Evolutionary conservation across 2,113 vertebrate genomes (phyloP).

Genomic region (Anolis sagrei): DNA sequence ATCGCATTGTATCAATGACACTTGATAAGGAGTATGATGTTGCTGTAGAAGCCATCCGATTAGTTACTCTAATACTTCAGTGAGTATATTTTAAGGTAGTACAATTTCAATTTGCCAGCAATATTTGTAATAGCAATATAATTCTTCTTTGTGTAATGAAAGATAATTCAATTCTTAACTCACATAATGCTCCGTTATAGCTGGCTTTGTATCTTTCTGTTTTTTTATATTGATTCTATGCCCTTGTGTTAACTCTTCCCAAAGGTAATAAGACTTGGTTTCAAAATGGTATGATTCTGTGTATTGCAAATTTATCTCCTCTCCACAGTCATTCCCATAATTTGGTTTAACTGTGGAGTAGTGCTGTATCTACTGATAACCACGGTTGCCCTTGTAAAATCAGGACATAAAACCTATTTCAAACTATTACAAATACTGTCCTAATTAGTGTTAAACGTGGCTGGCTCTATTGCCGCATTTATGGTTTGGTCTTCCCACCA

Average conservation of each 20-base stretch:
- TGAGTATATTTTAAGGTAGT: conserved; percentile 78
- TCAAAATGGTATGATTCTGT: neutral
- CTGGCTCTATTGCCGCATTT: too few species aligned
- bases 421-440: neutral
- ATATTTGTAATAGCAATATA: neutral
- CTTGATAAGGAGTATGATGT: conserved; percentile 99
- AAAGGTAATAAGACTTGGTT: neutral
- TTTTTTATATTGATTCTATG: neutral
- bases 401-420: neutral
- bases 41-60: conserved; percentile 96
- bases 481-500: neutral
- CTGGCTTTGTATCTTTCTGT: neutral
- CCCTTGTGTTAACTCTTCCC: neutral
- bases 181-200: neutral
- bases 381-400: neutral
- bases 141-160: neutral
- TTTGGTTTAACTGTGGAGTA: neutral
- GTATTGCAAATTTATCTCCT: neutral
- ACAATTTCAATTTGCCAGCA: neutral
- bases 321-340: neutral
- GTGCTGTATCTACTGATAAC: neutral
- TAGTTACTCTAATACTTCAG: conserved; percentile 98
- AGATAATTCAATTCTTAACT: neutral
- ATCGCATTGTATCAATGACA: conserved; percentile 99
- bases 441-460: neutral